These are phyloP conservation scores for Poeciliopsis presidionis DNA, from an alignment of 2,797 vertebrate species.

Conservation along the genomic window DNA sequence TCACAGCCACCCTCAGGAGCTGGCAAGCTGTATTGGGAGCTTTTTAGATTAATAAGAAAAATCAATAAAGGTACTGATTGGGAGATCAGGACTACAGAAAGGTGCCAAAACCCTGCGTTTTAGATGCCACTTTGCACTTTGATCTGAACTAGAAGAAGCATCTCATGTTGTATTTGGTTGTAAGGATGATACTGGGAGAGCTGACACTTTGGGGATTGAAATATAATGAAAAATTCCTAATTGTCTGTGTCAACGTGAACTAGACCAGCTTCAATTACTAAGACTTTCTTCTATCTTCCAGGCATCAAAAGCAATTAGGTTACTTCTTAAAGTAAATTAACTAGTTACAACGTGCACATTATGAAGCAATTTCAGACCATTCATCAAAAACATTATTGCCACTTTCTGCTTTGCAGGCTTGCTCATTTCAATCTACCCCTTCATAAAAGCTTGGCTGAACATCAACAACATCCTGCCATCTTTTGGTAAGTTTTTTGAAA, in stretches of 20 bases:
- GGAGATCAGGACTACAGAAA: constrained; percentile 49
- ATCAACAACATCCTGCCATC: constrained; percentile 80
- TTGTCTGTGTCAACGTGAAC: neutral
- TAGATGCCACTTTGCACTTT: constrained; percentile 38
- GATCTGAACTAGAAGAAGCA: constrained; percentile 28
- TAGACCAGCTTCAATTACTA: neutral
- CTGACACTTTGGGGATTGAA: constrained; percentile 5
- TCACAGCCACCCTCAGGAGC: constrained; percentile 63
- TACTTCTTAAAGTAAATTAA: constrained; percentile 14
- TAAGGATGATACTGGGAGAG: constrained; percentile 29
- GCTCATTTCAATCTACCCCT: constrained; percentile 83
- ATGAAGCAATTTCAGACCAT: neutral
- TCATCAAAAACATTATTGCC: constrained; percentile 9
- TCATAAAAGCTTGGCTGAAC: constrained; percentile 83
- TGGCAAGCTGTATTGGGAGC: constrained; percentile 53
- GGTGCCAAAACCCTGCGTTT: constrained; percentile 27
- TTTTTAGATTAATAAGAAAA: constrained; percentile 53
- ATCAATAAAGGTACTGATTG: constrained; percentile 63
- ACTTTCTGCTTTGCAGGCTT: constrained; percentile 72
- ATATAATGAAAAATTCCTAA: constrained; percentile 25
- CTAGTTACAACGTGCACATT: neutral
- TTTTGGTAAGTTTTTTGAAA: constrained; percentile 67
- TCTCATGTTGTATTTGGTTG: constrained; percentile 8
- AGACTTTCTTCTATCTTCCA: constrained; percentile 3
- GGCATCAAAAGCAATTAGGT: neutral